Evolutionary conservation across 1,140 invertebrate genomes (phyloP), one percentile per base, ranked within the genome.

Genomic region (Anastrepha obliqua): DNA sequence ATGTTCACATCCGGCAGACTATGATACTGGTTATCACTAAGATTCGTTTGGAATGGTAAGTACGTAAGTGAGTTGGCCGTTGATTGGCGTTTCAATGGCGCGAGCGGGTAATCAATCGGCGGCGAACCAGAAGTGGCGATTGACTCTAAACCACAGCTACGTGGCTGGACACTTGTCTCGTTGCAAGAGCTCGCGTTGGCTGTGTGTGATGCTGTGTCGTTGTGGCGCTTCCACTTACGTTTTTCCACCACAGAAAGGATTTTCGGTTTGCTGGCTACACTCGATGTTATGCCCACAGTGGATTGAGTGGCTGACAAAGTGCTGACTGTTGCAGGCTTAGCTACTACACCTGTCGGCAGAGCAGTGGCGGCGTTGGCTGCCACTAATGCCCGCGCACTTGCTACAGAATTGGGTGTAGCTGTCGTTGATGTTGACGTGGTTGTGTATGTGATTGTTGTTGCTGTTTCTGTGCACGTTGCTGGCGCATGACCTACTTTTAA

Each of bases 1-100:
- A 95, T 95, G 78, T 95, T 95, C 55, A 96, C 95, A 92, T 96
- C 95, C 9, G 95, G 95, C 87, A 96, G 91, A 6, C 95, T 96
- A 91, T 95, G 95, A 89, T 96, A 96, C 90, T 96, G 95, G 92
- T 96, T 96, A 92, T 95, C 95, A 85, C 67, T 64, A 6, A 91
- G 89, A 90, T 91, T 91, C 58, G 90, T 89, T 86, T 42, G 47
- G 20, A 3, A 81, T 1, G 74, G n/a, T 29, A 51, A 29, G 13
- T 51, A 88, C 58, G 44, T 51, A 7, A 51, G 87, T 65, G 87
- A 51, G 60, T 88, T 13, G 51, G n/a, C 74, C 39, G 51, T 51
- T 55, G 42, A 59, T 47, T 78, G 86, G 9, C 15, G 87, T 17
- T 87, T 81, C 42, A 59, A 58, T 42, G 85, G 1, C 5, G 58